Conservation (phyloP, 2,888 invertebrate genomes). For the Thecocarcelia acutangulata region DNA sequence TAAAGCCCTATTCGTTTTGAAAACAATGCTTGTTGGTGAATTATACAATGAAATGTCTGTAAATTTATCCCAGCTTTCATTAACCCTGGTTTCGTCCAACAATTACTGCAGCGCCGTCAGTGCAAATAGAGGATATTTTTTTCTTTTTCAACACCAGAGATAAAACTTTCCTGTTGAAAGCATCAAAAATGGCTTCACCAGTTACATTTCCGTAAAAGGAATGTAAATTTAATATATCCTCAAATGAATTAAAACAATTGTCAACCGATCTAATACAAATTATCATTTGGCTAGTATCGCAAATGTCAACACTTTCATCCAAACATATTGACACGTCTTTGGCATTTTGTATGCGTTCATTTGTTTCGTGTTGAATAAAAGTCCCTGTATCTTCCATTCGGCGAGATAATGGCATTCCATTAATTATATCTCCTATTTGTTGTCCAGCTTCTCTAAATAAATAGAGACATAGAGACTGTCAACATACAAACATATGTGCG, state of each 20-base stretch:
- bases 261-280: slow-evolving; percentile 16
- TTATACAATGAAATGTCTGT: slow-evolving; percentile 34
- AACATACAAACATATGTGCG: too few species aligned
- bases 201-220: slow-evolving; percentile 26
- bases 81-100: slow-evolving; percentile 16
- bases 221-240: slow-evolving; percentile 17
- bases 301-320: slow-evolving; percentile 23
- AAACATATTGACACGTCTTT: slow-evolving; percentile 2
- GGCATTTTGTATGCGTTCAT: slow-evolving; percentile 7
- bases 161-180: slow-evolving; percentile 18
- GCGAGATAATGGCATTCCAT: slow-evolving; percentile 6
- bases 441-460: slow-evolving; percentile 15
- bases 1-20: slow-evolving; percentile 18
- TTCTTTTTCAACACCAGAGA: too few species aligned
- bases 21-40: slow-evolving; percentile 14
- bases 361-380: slow-evolving; percentile 2
- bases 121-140: slow-evolving; percentile 25
- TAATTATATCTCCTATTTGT: neutral
- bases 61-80: slow-evolving; percentile 16
- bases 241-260: slow-evolving; percentile 23
- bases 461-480: too few species aligned
- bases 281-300: slow-evolving; percentile 17
- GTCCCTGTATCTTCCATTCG: slow-evolving; percentile 12
- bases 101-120: slow-evolving; percentile 23
- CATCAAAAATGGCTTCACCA: slow-evolving; percentile 27